Evolutionary conservation across 2,888 invertebrate species (phyloP), one percentile per base, ranked within the genome.

Genomic region (Toxonevra muliebris): DNA sequence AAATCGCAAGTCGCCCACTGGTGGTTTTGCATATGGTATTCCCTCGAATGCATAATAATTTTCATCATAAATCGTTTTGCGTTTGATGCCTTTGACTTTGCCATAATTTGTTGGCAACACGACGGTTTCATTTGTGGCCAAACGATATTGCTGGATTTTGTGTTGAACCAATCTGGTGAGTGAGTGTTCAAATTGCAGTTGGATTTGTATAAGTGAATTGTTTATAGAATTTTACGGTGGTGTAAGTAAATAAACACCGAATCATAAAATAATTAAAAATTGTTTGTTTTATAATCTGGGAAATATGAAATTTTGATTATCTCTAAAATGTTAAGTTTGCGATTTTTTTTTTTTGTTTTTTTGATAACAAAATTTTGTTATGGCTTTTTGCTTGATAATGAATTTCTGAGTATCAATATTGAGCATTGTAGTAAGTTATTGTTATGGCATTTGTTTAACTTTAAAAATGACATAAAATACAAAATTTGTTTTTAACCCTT

Each of bases 1-100:
- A 66, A 84, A 84, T 30, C 85, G 73, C 13, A 85, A 65, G 8
- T 82, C 80, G 2, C 78, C 80, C 43, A 84, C 1, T 1, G 85
- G 85, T 1, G 85, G 84, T 65, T 82, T 80, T 1, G 82, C 85
- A 73, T 79, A 85, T 1, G 85, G 85, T 55, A 84, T 80, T 1
- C 82, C 82, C 68, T 84, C 84, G 55, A 84, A 85, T 8, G 82
- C 79, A 20, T 73, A 80, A 60, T 81, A 84, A 1, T 68, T 41
- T 48, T 80, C 79, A 9, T 76, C 71, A 20, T 75, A 74, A 10
- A 68, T 55, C n/a, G 67, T 73, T 69, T 67, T 70, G 1, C 75
- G 73, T 60, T 71, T 65, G 10, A 79, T 69, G 0, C 84, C 84
- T 3, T 73, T 76, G 0, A 85, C 74, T 58, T 75, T 74, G 1